These are phyloP conservation scores for Sitta europaea DNA, from an alignment of 2,113 vertebrate species.

Conservation along the genomic window DNA sequence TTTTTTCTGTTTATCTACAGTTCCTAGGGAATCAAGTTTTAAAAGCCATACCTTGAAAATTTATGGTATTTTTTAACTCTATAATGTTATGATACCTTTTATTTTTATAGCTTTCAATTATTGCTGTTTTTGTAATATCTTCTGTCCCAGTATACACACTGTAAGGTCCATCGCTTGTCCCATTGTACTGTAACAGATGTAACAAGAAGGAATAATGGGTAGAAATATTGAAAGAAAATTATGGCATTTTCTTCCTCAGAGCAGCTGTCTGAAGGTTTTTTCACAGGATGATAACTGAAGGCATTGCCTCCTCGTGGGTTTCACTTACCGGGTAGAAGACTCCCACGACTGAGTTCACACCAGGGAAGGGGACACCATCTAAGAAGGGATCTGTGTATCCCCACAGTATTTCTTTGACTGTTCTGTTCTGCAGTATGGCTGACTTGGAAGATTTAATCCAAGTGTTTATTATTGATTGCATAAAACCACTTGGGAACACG, in stretches of 20 bases:
- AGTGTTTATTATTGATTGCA: conserved; percentile 54
- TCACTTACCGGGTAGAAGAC: conserved; percentile 83
- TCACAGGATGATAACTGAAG: neutral
- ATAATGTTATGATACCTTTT: conserved; percentile 66
- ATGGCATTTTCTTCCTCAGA: neutral
- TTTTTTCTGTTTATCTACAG: neutral
- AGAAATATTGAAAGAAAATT: neutral
- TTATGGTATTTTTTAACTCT: neutral
- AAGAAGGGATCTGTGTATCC: conserved; percentile 86
- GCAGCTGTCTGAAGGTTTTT: neutral
- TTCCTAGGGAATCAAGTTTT: neutral
- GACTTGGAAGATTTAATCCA: conserved; percentile 72
- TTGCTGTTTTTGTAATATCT: conserved; percentile 78
- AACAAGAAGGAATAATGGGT: neutral
- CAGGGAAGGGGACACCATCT: conserved; percentile 5
- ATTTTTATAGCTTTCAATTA: conserved; percentile 81
- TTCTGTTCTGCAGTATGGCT: conserved; percentile 81
- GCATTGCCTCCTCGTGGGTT: neutral
- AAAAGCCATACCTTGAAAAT: neutral
- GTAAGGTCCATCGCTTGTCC: conserved; percentile 83
- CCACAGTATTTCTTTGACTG: conserved; percentile 87
- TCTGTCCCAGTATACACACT: conserved; percentile 82
- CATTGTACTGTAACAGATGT: conserved; percentile 83
- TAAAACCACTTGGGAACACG: neutral
- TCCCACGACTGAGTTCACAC: conserved; percentile 57